A percentile compares a stretch with the other conserved stretches of the same genome.
Evolutionary conservation across 2,888 invertebrate species (phyloP).

Genomic region (Lamproptera curius): DNA sequence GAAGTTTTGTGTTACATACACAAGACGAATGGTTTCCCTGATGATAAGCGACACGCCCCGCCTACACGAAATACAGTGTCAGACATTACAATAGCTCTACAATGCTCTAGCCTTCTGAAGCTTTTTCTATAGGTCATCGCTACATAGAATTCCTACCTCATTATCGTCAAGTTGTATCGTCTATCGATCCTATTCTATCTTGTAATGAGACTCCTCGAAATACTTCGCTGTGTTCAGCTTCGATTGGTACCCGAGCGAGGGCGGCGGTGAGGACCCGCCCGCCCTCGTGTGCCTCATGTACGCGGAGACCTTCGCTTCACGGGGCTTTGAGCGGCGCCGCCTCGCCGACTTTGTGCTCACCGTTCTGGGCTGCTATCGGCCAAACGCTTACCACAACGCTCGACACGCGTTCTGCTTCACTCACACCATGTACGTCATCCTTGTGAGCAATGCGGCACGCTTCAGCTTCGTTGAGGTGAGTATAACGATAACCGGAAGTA

Average conservation of each 20-base stretch:
- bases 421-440: slow-evolving; percentile 79
- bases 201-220: too few species aligned
- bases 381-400: slow-evolving; percentile 80
- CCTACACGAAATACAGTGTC: too few species aligned
- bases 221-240: slow-evolving; percentile 61
- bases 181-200: too few species aligned
- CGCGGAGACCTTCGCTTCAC: slow-evolving; percentile 59
- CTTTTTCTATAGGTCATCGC: too few species aligned
- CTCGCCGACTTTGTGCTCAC: slow-evolving; percentile 72
- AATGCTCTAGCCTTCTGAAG: too few species aligned
- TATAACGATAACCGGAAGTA: too few species aligned
- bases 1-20: too few species aligned
- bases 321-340: slow-evolving; percentile 48
- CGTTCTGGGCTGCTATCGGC: slow-evolving; percentile 64
- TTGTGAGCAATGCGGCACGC: slow-evolving; percentile 61
- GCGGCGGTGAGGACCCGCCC: slow-evolving; percentile 69
- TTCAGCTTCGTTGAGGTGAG: slow-evolving; percentile 71
- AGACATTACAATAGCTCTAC: background rate
- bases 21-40: too few species aligned
- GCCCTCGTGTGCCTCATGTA: slow-evolving; percentile 75
- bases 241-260: slow-evolving; percentile 75
- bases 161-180: too few species aligned
- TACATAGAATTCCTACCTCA: too few species aligned
- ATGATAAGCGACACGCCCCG: too few species aligned
- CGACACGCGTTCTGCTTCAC: slow-evolving; percentile 81